These are phyloP conservation scores for Apocrypta bakeri DNA, from an alignment of 1,140 invertebrate species.

Conservation along the genomic window DNA sequence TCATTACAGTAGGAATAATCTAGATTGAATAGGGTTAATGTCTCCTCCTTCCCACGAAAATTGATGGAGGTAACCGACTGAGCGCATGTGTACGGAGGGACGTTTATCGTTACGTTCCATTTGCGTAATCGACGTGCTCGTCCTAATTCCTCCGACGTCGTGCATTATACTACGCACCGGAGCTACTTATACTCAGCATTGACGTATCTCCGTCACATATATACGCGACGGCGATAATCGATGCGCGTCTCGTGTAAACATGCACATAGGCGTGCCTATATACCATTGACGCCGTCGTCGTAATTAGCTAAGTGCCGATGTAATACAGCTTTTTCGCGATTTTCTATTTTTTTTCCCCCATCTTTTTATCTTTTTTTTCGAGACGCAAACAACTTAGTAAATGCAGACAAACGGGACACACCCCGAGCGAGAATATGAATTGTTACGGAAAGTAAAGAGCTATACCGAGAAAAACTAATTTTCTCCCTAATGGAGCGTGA, in stretches of 20 bases:
- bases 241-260: not conserved
- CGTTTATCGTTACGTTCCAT: constrained; percentile 35
- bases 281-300: not conserved
- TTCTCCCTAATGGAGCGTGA: not conserved
- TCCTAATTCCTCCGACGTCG: constrained; percentile 17
- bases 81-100: not conserved
- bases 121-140: constrained; percentile 44
- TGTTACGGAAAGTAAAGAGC: too few species aligned
- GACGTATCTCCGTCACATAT: not conserved
- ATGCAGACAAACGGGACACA: not conserved
- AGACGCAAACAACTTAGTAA: not conserved
- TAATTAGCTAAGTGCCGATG: constrained; percentile 24
- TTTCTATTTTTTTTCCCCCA: too few species aligned
- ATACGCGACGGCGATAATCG: constrained; percentile 16
- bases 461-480: not conserved
- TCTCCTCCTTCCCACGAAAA: not conserved
- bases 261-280: not conserved
- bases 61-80: not conserved
- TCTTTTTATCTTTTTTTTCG: not conserved
- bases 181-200: constrained; percentile 7
- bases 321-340: not conserved
- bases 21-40: too few species aligned
- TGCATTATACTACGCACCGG: not conserved
- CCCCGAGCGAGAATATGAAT: too few species aligned
- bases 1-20: too few species aligned